Evolutionary conservation across 2,113 vertebrate genomes (phyloP), one percentile per base, ranked within the genome.

Genomic region (Malaclemys terrapin): DNA sequence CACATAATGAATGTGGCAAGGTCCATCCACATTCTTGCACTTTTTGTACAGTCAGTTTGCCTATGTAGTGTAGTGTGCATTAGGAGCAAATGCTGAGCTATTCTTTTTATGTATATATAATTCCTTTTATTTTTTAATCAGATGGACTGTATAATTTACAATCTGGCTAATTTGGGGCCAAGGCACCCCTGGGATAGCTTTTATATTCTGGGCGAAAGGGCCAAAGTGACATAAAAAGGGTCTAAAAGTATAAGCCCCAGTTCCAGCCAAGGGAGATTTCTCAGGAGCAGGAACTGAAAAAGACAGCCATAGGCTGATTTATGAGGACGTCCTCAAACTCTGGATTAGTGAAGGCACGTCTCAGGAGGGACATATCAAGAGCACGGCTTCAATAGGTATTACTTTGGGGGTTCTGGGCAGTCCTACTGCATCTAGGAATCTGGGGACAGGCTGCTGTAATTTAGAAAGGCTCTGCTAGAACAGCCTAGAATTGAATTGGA

Each of bases 181-280:
- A 6, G 14, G 19, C 65, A 38, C n/a, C 35, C 19, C 65, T 20
- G 19, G 19, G 19, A 20, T 38, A n/a, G 72, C 20, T 83, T 86
- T 94, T 91, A 14, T 90, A 93, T 94, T 79, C 24, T 57, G 4
- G 85, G 85, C 50, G 54, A 92, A 83, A 90, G 90, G 25, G 85
- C n/a, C 5, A 29, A 90, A 93, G 85, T 95, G 80, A 84, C n/a
- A 42, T 89, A 88, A 94, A 96, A 84, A 22, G 65, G n/a, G 65
- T 38, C 65, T 72, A 38, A 72, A 38, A 72, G 19, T 38, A 38
- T 20, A 72, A 72, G 6, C 2, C 31, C 19, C 52, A 88, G 50
- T 89, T 84, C 38, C 1, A 1, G 85, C 81, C 0, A 92, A 16
- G 79, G 8, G 50, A 91, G 85, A 79, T 45, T 49, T 87, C 47